A percentile compares a stretch with the other conserved stretches of the same genome.
Conservation (phyloP, 1,140 invertebrate genomes). For the Drosophila baimaii region DNA sequence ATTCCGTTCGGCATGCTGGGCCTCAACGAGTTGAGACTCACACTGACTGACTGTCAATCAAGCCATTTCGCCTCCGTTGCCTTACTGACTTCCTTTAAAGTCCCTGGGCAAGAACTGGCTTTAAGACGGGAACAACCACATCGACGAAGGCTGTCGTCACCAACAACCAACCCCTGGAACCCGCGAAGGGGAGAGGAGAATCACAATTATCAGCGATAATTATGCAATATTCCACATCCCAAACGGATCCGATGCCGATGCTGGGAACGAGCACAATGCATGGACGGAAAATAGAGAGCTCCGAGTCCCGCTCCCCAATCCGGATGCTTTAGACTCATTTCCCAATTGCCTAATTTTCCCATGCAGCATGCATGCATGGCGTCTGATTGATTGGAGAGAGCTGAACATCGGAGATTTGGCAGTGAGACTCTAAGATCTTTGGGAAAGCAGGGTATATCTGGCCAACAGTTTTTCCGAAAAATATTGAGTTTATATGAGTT, state of each 20-base stretch:
- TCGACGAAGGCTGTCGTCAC: constrained; percentile 57
- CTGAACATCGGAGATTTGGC: not conserved
- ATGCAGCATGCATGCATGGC: constrained; percentile 44
- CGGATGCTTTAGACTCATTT: constrained; percentile 43
- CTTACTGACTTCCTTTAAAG: constrained; percentile 73
- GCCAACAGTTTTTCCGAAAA: not conserved
- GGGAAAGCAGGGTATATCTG: constrained; percentile 8
- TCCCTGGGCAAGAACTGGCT: constrained; percentile 55
- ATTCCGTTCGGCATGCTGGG: constrained; percentile 78
- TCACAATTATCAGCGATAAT: constrained; percentile 78
- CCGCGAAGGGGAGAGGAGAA: constrained; percentile 12
- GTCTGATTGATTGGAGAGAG: constrained; percentile 78
- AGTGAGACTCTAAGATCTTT: not conserved
- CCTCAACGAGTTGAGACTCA: constrained; percentile 42
- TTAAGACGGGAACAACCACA: constrained; percentile 66
- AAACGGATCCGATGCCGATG: constrained; percentile 29
- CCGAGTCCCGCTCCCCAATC: constrained; percentile 20
- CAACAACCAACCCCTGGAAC: constrained; percentile 67
- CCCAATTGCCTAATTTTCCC: constrained; percentile 80
- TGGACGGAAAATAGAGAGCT: constrained; percentile 31
- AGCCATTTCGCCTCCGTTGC: constrained; percentile 65
- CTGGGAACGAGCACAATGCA: constrained; percentile 38
- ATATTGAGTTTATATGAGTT: too few species aligned
- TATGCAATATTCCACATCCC: constrained; percentile 68
- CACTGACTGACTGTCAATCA: constrained; percentile 70